Base-by-base conservation (phyloP, 2,113 vertebrate species). In the Tachycineta bicolor region DNA sequence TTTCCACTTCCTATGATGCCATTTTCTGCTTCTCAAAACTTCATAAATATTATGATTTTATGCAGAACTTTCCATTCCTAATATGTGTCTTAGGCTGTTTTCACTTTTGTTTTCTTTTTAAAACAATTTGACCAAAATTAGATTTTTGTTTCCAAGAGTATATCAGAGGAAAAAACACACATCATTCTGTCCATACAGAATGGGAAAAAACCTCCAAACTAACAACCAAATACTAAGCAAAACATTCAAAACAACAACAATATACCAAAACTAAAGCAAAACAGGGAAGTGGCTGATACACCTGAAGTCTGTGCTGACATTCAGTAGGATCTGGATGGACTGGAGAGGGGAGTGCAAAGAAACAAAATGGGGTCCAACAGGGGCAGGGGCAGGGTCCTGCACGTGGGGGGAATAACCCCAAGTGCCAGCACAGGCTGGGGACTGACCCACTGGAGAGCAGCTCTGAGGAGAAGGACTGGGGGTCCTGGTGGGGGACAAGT, bases 301-400 rank as follows among this genome's bases (percentile, higher is more conserved):
- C 6, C 16, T 22, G 16, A 56, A 71, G 34, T 20, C 16, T 56
- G 11, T 58, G 34, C 28, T 56, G 24, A 11, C n/a, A 47, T n/a
- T 63, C 47, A 56, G 13, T 5, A 34, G 34, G 16, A 64, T 6
- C 7, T 56, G 12, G 20, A 34, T 17, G n/a, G 47, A 24, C 24
- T 14, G 29, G 24, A 41, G 28, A 78, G 15, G 3, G 3, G 2
- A 5, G 3, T 8, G 9, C 11, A 71, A 21, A 41, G 29, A 71
- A 71, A 56, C 0, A 0, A 26, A 5, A 14, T 34, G 13, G 5
- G 11, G 21, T 26, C 11, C 31, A 41, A 5, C 17, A 34, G 22
- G 1, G 34, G 9, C 21, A 41, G 34, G 41, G 5, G 17, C 21
- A 34, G 49, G 21, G 7, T 31, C 16, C 34, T 80, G 34, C 20